These are phyloP conservation scores for Goniozus legneri DNA, from an alignment of 1,140 invertebrate genomes.

Conservation along the genomic window DNA sequence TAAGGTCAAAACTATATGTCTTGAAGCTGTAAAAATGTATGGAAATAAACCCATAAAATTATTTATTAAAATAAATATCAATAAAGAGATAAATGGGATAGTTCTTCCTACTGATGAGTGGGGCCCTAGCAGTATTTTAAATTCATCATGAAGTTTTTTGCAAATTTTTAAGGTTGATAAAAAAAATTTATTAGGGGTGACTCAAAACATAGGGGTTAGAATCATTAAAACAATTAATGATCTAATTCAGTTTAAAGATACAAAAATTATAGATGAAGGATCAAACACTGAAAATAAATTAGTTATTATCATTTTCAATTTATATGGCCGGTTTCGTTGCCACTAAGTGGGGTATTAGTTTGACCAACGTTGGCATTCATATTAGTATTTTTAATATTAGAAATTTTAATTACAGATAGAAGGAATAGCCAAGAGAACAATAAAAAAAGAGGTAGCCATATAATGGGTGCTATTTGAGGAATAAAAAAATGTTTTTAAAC, in stretches of 20 bases:
- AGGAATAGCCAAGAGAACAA: no score
- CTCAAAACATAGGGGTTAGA: constrained; percentile 53
- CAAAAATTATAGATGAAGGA: constrained; percentile 45
- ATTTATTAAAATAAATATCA: constrained; percentile 54
- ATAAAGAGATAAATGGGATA: constrained; percentile 57
- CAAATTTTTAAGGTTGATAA: constrained; percentile 40
- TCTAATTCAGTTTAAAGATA: constrained; percentile 53
- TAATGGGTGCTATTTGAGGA: no score
- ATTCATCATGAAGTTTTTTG: constrained; percentile 46
- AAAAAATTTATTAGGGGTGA: constrained; percentile 50
- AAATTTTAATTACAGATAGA: no score
- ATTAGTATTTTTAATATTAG: no score
- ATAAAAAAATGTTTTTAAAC: no score
- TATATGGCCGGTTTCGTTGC: constrained; percentile 55
- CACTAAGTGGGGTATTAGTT: constrained; percentile 55
- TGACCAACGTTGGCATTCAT: no score
- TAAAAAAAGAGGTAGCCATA: no score
- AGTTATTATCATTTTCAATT: constrained; percentile 56
- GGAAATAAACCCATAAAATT: constrained; percentile 56
- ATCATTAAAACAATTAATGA: constrained; percentile 55
- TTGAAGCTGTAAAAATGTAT: constrained; percentile 65
- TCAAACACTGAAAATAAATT: constrained; percentile 49
- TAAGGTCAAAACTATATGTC: constrained; percentile 59
- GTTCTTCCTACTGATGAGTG: constrained; percentile 54
- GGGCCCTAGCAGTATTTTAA: constrained; percentile 38